Evolutionary conservation across 2,113 vertebrate species (phyloP).

Genomic region (Corapipo altera): DNA sequence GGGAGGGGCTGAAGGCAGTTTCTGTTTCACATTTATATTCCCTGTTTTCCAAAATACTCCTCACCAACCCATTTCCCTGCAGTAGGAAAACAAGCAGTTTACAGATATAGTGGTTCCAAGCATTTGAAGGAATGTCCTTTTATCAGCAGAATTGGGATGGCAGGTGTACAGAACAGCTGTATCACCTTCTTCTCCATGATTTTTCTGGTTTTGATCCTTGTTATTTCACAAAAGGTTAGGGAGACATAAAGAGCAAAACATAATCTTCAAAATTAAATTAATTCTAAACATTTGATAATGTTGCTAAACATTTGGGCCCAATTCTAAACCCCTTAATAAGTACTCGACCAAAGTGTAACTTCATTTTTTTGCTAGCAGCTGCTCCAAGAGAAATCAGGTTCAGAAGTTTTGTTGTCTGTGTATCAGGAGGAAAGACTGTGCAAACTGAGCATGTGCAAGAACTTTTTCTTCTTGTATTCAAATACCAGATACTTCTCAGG

Average conservation of each 20-base stretch:
- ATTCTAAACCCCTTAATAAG: not conserved
- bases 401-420: not conserved
- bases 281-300: not conserved
- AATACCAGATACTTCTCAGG: not conserved
- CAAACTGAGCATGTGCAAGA: not conserved
- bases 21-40: not conserved
- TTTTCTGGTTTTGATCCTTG: not conserved
- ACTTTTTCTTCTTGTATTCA: not conserved
- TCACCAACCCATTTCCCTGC: not conserved
- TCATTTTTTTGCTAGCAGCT: not conserved
- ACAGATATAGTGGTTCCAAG: not conserved
- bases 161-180: not conserved
- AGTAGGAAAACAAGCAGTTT: not conserved
- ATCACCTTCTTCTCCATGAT: not conserved
- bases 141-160: not conserved
- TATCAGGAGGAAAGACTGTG: not conserved
- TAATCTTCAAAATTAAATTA: not conserved
- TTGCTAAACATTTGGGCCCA: not conserved
- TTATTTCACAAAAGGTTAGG: not conserved
- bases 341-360: not conserved
- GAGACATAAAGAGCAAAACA: not conserved
- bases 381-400: not conserved
- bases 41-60: not conserved
- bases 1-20: accelerated
- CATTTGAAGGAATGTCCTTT: not conserved